Percentiles rank a stretch among this genome's conserved stretches.
Evolutionary conservation across 2,113 vertebrate species (phyloP).

Genomic region (Epinephelus lanceolatus): DNA sequence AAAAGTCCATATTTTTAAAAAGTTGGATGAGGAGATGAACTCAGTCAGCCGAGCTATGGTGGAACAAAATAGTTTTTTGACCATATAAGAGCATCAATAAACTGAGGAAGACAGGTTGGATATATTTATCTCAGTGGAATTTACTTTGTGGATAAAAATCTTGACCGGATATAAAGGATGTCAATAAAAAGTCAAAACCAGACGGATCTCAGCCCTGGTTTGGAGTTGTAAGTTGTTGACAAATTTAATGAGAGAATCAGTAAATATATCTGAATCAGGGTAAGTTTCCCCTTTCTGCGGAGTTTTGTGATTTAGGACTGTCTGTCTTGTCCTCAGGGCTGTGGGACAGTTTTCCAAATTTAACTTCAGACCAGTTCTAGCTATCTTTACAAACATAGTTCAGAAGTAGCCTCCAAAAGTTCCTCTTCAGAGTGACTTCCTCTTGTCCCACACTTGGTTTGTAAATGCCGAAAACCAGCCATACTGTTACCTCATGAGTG

Average conservation of each 20-base stretch:
- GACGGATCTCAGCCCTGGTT: too few species aligned
- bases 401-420: too few species aligned
- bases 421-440: not conserved
- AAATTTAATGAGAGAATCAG: too few species aligned
- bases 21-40: too few species aligned
- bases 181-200: not conserved
- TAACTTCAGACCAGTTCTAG: not conserved
- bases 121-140: too few species aligned
- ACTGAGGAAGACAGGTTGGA: not conserved
- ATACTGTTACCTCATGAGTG: not conserved
- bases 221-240: too few species aligned
- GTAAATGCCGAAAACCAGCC: not conserved
- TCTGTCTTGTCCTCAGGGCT: not conserved
- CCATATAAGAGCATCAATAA: not conserved
- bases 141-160: too few species aligned
- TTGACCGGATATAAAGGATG: not conserved
- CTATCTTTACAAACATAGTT: too few species aligned
- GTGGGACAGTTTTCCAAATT: not conserved
- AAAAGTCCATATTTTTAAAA: too few species aligned
- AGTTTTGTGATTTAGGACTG: not conserved
- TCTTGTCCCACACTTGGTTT: not conserved
- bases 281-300: too few species aligned
- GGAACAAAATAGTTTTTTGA: not conserved
- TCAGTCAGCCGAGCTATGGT: not conserved
- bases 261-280: too few species aligned